A percentile compares a stretch with the other conserved stretches of the same genome.
Conservation (phyloP, 2,113 vertebrate genomes). For the Drymodes brunneopygia region DNA sequence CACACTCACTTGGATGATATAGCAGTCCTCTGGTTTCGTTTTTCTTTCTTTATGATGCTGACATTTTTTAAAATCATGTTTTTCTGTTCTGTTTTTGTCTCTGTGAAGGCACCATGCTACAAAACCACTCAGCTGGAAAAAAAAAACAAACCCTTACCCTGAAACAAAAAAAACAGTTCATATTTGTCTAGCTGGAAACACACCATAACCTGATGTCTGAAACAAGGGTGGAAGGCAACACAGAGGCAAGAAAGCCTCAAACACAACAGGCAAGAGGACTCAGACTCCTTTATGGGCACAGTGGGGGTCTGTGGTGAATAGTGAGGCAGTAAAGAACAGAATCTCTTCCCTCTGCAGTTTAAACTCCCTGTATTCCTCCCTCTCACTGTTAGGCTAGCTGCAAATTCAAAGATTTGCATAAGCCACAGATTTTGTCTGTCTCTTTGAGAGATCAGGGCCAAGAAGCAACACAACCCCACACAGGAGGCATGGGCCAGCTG, state of each 20-base stretch:
- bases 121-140: background rate
- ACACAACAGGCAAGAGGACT: background rate
- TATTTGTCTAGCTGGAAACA: background rate
- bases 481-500: conserved; percentile 28
- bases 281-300: background rate
- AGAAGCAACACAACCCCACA: conserved; percentile 13
- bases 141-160: background rate
- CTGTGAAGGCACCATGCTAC: background rate
- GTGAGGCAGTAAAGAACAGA: background rate
- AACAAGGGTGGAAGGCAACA: background rate
- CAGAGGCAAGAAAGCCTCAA: background rate
- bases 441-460: background rate
- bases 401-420: conserved; percentile 7
- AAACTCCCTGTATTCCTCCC: background rate
- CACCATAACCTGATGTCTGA: background rate
- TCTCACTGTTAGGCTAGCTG: background rate
- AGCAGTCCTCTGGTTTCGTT: background rate
- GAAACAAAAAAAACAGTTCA: background rate
- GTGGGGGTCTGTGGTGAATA: background rate
- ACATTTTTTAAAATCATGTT: background rate
- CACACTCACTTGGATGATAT: background rate
- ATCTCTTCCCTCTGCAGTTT: background rate
- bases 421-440: conserved; percentile 17
- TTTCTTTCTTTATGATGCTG: background rate
- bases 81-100: background rate